Evolutionary conservation across 2,113 vertebrate genomes (phyloP).

Genomic region (Propithecus coquereli): DNA sequence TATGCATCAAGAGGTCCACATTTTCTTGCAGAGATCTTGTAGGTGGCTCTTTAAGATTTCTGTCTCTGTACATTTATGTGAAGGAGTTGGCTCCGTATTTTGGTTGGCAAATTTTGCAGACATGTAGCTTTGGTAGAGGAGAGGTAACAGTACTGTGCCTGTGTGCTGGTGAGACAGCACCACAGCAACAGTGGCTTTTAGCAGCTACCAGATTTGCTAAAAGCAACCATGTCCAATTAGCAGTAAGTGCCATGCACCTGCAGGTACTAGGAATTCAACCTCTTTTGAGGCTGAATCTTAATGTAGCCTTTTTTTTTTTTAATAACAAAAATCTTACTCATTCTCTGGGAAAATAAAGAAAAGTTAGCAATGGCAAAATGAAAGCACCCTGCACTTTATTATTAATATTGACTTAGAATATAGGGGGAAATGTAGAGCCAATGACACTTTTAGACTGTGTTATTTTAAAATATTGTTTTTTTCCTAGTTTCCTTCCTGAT

Average conservation of each 20-base stretch:
- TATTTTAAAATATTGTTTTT: constrained; percentile 6
- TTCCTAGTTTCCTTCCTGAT: not conserved
- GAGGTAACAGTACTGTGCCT: not conserved
- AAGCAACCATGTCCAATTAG: constrained; percentile 44
- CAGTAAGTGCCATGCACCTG: constrained; percentile 16
- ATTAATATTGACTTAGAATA: constrained; percentile 44
- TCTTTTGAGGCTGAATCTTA: constrained; percentile 20
- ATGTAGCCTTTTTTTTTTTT: not conserved
- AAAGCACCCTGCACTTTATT: not conserved
- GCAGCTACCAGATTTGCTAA: constrained; percentile 41
- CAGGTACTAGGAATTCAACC: not conserved
- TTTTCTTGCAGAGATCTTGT: not conserved
- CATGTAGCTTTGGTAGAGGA: not conserved
- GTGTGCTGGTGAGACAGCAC: not conserved
- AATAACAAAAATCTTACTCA: not conserved
- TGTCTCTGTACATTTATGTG: not conserved
- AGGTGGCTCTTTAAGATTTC: not conserved
- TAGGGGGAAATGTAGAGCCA: not conserved
- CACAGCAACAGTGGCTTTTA: constrained; percentile 39
- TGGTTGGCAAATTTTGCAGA: not conserved
- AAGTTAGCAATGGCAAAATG: constrained; percentile 22
- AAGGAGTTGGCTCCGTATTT: not conserved
- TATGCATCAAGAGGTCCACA: not conserved
- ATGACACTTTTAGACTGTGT: not conserved
- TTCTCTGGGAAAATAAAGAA: not conserved